Evolutionary conservation across 1,140 invertebrate species (phyloP).

Genomic region (Sycophila sp.): DNA sequence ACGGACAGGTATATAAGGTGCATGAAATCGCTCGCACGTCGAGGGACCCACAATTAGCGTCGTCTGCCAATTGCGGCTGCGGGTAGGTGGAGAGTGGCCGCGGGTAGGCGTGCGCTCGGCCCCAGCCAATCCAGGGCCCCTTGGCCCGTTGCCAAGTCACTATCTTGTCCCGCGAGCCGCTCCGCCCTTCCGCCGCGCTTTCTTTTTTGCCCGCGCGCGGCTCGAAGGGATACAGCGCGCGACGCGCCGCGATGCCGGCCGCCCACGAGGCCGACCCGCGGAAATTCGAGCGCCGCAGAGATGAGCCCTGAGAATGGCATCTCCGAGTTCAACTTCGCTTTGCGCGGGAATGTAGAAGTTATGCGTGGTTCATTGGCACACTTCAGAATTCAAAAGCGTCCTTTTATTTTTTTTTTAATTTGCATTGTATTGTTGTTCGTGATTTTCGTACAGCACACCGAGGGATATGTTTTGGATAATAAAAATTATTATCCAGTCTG

Average conservation of each 20-base stretch:
- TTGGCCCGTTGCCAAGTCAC: conserved; percentile 60
- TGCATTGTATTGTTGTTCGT: too few relatives aligned
- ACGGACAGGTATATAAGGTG: too few relatives aligned
- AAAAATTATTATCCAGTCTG: too few relatives aligned
- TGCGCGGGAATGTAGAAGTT: too few relatives aligned
- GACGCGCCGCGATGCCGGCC: not conserved
- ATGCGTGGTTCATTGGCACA: too few relatives aligned
- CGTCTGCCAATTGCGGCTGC: conserved; percentile 50
- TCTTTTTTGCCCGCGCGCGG: not conserved
- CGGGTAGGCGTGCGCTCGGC: conserved; percentile 59
- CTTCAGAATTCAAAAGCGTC: too few relatives aligned
- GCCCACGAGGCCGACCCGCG: too few relatives aligned
- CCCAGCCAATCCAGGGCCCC: conserved; percentile 59
- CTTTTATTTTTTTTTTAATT: too few relatives aligned
- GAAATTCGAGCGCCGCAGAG: not conserved
- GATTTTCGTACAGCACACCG: too few relatives aligned
- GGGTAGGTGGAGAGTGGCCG: conserved; percentile 53
- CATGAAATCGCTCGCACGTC: too few relatives aligned
- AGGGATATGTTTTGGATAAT: too few relatives aligned
- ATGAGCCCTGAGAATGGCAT: not conserved
- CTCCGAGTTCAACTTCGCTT: not conserved
- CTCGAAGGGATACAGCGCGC: not conserved
- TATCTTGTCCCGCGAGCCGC: conserved; percentile 53
- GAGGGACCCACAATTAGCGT: conserved; percentile 31
- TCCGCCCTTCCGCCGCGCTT: conserved; percentile 53